Conservation (phyloP, 2,888 invertebrate species). For the Automeris io region DNA sequence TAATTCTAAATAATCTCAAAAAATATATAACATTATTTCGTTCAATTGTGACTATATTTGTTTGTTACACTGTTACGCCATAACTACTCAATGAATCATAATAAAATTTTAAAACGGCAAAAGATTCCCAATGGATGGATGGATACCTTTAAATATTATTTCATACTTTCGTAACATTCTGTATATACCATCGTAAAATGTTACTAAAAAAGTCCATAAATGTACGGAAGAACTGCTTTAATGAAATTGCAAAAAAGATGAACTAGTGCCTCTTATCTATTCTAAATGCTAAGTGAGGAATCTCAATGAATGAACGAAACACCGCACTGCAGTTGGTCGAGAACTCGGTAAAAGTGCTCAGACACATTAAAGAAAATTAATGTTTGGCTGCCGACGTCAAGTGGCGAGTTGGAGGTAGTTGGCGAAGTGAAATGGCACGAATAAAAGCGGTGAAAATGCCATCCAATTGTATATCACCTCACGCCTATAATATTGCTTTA, state of each 20-base stretch:
- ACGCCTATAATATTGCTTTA: constrained; percentile 53
- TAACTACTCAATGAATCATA: too few species aligned
- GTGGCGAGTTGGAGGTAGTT: constrained; percentile 62
- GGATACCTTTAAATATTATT: too few species aligned
- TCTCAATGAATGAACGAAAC: constrained; percentile 70
- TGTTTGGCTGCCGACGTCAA: constrained; percentile 72
- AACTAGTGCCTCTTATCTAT: constrained; percentile 56
- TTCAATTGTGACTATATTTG: too few species aligned
- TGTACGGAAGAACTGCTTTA: constrained; percentile 45
- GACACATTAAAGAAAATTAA: constrained; percentile 77
- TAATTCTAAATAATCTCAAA: too few species aligned
- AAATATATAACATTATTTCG: too few species aligned
- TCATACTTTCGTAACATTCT: too few species aligned
- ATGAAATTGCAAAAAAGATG: constrained; percentile 61
- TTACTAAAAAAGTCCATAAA: too few species aligned
- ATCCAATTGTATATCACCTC: constrained; percentile 61
- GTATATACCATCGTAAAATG: too few species aligned
- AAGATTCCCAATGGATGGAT: too few species aligned
- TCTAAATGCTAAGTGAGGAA: constrained; percentile 64
- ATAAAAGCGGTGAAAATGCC: constrained; percentile 52
- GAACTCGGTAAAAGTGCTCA: constrained; percentile 70
- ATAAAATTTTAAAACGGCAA: too few species aligned
- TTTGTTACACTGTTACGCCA: too few species aligned
- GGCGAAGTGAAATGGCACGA: constrained; percentile 70
- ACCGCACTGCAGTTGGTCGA: constrained; percentile 68